phyloP scores from a whole-genome alignment of 2,888 invertebrate genomes.

The Tachina fera region DNA sequence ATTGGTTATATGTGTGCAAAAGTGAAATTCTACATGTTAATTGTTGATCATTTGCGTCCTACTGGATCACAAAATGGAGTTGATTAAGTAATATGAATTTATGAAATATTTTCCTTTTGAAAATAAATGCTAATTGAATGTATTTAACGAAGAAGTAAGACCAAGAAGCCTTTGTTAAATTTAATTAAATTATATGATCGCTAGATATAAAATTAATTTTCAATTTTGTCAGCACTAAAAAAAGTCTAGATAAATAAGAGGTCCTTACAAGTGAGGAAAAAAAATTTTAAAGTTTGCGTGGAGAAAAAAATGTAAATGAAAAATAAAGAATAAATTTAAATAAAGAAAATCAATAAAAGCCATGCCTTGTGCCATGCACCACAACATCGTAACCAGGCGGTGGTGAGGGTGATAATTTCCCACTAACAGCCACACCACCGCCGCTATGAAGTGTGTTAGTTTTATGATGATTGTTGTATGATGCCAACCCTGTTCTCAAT shows the following conservation, averaged over 20 bases:
- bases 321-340: slow-evolving; percentile 56
- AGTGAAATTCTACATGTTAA: too few species aligned
- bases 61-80: too few species aligned
- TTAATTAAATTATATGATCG: too few species aligned
- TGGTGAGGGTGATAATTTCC: slow-evolving; percentile 82
- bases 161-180: too few species aligned
- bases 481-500: slow-evolving; percentile 76
- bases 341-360: slow-evolving; percentile 79
- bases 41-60: too few species aligned
- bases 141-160: slow-evolving; percentile 22
- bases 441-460: slow-evolving; percentile 77
- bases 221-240: too few species aligned
- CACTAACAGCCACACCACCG: slow-evolving; percentile 76
- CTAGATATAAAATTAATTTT: too few species aligned
- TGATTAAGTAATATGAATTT: too few species aligned
- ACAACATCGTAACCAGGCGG: slow-evolving; percentile 83
- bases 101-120: slow-evolving; percentile 42
- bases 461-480: slow-evolving; percentile 79
- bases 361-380: slow-evolving; percentile 84
- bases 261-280: neutral
- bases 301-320: slow-evolving; percentile 37
- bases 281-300: neutral
- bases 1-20: too few species aligned
- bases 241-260: too few species aligned
- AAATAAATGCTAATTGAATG: slow-evolving; percentile 39